Conservation (phyloP, 1,140 invertebrate genomes). For the Zaprionus vittiger region DNA sequence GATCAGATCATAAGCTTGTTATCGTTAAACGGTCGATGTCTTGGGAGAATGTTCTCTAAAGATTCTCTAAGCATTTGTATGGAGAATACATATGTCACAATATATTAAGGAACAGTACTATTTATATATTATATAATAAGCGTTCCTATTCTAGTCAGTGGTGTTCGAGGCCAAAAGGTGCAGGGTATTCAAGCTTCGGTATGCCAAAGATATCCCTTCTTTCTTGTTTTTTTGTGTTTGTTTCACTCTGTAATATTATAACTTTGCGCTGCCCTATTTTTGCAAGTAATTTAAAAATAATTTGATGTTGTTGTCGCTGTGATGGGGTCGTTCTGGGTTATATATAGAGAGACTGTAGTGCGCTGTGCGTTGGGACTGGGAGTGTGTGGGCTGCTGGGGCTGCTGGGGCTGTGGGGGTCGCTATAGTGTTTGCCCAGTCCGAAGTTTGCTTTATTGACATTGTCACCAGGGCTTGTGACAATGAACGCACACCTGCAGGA, state of each 20-base stretch:
- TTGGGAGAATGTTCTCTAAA: too few species aligned
- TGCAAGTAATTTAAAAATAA: conserved; percentile 79
- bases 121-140: too few species aligned
- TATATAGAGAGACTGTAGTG: background rate
- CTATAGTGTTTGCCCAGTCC: conserved; percentile 27
- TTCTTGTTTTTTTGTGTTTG: conserved; percentile 21
- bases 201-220: background rate
- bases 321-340: background rate
- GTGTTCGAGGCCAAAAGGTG: too few species aligned
- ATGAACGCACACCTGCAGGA: conserved; percentile 62
- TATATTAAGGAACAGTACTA: too few species aligned
- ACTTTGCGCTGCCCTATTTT: conserved; percentile 60
- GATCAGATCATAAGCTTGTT: too few species aligned
- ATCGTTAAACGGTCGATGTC: too few species aligned
- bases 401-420: background rate
- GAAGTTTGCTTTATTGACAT: conserved; percentile 79
- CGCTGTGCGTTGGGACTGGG: background rate
- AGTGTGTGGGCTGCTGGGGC: conserved; percentile 6
- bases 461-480: conserved; percentile 68
- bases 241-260: conserved; percentile 48
- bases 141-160: too few species aligned
- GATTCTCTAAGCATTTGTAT: too few species aligned
- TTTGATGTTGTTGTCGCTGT: conserved; percentile 57
- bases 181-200: background rate
- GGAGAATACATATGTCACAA: too few species aligned